These are phyloP conservation scores for Odontomyia ornata DNA, from an alignment of 2,888 invertebrate species.

Conservation along the genomic window DNA sequence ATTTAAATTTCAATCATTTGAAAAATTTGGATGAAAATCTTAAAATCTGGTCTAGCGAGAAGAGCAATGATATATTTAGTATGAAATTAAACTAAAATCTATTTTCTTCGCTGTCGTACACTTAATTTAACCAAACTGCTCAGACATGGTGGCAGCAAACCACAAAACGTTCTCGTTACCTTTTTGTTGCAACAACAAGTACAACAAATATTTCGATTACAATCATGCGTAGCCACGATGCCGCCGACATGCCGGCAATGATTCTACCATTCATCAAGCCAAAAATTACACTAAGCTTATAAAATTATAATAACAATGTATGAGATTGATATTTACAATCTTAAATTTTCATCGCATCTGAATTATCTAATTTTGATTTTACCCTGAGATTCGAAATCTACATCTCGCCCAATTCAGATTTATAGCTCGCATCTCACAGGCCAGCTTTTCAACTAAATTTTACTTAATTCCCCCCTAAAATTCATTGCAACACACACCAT, in stretches of 20 bases:
- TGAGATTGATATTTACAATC: neutral
- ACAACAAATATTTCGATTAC: neutral
- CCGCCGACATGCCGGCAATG: neutral
- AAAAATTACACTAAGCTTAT: neutral
- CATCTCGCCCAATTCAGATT: neutral
- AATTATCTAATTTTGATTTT: constrained; percentile 1
- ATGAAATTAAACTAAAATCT: no score
- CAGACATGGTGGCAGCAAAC: neutral
- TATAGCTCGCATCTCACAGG: neutral
- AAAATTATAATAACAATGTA: neutral
- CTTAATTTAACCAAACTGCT: neutral
- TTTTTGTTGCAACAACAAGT: neutral
- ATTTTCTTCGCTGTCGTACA: neutral
- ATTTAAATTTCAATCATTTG: no score
- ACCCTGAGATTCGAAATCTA: neutral
- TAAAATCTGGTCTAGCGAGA: no score
- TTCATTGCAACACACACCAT: neutral
- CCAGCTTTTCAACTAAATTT: neutral
- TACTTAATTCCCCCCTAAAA: neutral
- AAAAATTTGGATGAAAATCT: no score
- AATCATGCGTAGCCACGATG: neutral
- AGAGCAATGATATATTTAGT: no score
- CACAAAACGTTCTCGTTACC: neutral
- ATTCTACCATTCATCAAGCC: neutral
- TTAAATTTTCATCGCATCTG: neutral